Percentiles rank a stretch among this genome's conserved stretches.
Evolutionary conservation across 2,888 invertebrate species (phyloP).

Genomic region (Thereva unica): DNA sequence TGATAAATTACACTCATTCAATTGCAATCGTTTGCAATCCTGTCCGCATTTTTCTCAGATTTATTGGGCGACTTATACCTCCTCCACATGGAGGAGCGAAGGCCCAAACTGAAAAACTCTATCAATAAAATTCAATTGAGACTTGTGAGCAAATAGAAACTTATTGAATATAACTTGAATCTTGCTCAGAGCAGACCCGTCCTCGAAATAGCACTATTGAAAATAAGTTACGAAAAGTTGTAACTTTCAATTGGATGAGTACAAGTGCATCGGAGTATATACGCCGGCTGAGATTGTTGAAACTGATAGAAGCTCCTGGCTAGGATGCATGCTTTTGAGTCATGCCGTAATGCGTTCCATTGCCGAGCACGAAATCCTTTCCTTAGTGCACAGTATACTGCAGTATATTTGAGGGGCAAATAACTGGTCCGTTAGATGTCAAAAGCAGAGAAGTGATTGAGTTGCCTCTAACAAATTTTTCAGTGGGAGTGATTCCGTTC

Average conservation of each 20-base stretch:
- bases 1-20: constrained; percentile 28
- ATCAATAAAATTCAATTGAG: constrained; percentile 36
- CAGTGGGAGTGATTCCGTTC: too few relatives aligned
- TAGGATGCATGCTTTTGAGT: too few relatives aligned
- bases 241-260: constrained; percentile 35
- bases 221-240: constrained; percentile 35
- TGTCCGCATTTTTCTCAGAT: constrained; percentile 20
- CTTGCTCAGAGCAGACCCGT: constrained; percentile 24
- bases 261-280: constrained; percentile 19
- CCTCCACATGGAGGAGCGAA: constrained; percentile 3
- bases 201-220: constrained; percentile 32
- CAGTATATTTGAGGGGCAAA: too few relatives aligned
- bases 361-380: too few relatives aligned
- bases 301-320: constrained; percentile 13
- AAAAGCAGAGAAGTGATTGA: too few relatives aligned
- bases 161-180: constrained; percentile 36
- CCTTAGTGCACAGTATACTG: too few relatives aligned
- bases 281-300: constrained; percentile 13
- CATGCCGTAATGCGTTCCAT: too few relatives aligned
- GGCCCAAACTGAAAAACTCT: constrained; percentile 27
- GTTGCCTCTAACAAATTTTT: too few relatives aligned
- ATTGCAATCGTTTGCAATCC: constrained; percentile 27
- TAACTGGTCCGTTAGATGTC: too few relatives aligned
- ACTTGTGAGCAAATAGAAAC: constrained; percentile 34
- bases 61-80: constrained; percentile 14